Percentiles rank a stretch among this genome's conserved stretches.
phyloP scores from a whole-genome alignment of 2,797 vertebrate genomes.

The Numenius phaeopus region DNA sequence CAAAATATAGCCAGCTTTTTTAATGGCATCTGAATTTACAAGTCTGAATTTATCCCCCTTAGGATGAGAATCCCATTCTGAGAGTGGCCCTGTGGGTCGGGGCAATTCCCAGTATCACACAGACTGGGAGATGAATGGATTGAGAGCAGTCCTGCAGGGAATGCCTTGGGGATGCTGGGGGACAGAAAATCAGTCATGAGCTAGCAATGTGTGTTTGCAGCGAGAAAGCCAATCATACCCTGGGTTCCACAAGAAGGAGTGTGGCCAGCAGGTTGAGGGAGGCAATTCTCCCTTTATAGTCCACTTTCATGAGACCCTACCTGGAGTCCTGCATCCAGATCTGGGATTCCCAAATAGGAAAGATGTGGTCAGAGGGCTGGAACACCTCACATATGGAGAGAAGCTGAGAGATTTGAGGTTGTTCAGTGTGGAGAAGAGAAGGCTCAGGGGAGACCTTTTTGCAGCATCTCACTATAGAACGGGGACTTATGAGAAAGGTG shows the following conservation, averaged over 20 bases:
- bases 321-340: not conserved
- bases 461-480: not conserved
- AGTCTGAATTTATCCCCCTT: not conserved
- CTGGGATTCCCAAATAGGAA: not conserved
- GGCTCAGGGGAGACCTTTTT: rapidly evolving
- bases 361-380: not conserved
- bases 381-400: not conserved
- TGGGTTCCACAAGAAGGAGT: not conserved
- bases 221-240: not conserved
- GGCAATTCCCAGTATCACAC: rapidly evolving
- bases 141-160: not conserved
- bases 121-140: not conserved
- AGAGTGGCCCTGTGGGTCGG: not conserved
- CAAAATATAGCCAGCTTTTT: not conserved
- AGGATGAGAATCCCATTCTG: not conserved
- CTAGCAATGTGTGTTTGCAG: rapidly evolving
- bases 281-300: not conserved
- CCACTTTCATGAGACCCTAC: rapidly evolving
- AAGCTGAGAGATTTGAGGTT: not conserved
- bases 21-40: not conserved
- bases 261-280: rapidly evolving
- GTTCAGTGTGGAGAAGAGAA: not conserved
- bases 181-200: not conserved
- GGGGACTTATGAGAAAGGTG: rapidly evolving
- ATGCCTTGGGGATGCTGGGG: not conserved